phyloP scores from a whole-genome alignment of 2,888 invertebrate genomes.

The Drosophila percnosoma region DNA sequence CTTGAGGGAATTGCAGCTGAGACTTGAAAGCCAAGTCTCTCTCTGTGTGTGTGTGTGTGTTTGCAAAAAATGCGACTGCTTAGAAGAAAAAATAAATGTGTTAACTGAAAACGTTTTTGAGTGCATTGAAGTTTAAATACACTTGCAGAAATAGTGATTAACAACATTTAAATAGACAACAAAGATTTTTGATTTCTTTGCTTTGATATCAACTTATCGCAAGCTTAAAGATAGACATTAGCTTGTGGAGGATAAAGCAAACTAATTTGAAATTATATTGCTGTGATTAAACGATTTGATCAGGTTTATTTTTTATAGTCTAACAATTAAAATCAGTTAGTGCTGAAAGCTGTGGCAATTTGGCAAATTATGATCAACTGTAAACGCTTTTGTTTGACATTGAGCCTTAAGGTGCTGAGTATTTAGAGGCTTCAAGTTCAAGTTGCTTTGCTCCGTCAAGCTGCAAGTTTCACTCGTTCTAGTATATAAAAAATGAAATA shows the following conservation, averaged over 20 bases:
- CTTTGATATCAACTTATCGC: background rate
- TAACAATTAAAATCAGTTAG: background rate
- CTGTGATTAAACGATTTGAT: background rate
- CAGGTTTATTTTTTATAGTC: background rate
- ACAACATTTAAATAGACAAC: background rate
- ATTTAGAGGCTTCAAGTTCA: background rate
- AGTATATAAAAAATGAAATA: background rate
- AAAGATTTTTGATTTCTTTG: background rate
- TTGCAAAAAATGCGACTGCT: constrained; percentile 45
- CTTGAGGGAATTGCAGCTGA: constrained; percentile 59
- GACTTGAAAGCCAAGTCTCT: constrained; percentile 22
- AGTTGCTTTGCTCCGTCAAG: background rate
- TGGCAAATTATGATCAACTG: background rate
- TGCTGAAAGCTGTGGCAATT: background rate
- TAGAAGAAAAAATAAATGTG: constrained; percentile 32
- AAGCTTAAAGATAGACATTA: background rate
- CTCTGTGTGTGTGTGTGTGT: constrained; percentile 10
- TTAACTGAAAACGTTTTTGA: constrained; percentile 1
- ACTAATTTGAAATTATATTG: background rate
- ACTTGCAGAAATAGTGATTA: background rate
- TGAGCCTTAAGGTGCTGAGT: background rate
- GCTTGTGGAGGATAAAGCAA: background rate
- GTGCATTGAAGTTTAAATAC: constrained; percentile 19
- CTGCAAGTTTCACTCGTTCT: background rate
- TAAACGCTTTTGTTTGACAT: background rate